Percentiles rank a stretch among this genome's conserved stretches.
Conservation (phyloP, 2,113 vertebrate species). For the Psephotus haematonotus region DNA sequence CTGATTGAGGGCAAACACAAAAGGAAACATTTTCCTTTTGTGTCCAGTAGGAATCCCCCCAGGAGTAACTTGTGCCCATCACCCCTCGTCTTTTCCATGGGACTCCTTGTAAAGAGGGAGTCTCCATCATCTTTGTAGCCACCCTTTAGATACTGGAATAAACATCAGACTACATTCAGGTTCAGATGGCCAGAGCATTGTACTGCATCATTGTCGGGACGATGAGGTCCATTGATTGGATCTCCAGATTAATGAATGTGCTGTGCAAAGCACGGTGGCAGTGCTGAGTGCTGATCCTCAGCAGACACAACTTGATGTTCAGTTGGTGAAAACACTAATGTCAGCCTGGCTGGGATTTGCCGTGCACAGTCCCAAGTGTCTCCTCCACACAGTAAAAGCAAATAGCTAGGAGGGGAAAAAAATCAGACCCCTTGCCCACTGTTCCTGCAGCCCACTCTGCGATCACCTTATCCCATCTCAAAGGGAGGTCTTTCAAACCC, state of each 20-base stretch:
- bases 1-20: background rate
- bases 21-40: background rate
- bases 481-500: background rate
- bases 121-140: background rate
- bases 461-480: background rate
- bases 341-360: background rate
- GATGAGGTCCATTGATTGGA: rapidly evolving
- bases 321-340: background rate
- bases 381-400: background rate
- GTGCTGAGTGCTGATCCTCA: background rate
- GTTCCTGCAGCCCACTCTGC: background rate
- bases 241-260: background rate
- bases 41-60: background rate
- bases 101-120: background rate
- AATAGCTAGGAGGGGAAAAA: background rate
- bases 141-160: background rate
- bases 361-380: rapidly evolving
- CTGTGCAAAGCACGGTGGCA: background rate
- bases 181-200: background rate
- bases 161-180: background rate
- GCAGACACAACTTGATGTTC: background rate
- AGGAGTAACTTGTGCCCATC: background rate
- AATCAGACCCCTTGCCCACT: background rate
- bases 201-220: background rate
- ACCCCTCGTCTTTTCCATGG: background rate